A percentile compares a stretch with the other conserved stretches of the same genome.
Conservation (phyloP, 1,140 invertebrate species). For the Venustaconcha ellipsiformis region DNA sequence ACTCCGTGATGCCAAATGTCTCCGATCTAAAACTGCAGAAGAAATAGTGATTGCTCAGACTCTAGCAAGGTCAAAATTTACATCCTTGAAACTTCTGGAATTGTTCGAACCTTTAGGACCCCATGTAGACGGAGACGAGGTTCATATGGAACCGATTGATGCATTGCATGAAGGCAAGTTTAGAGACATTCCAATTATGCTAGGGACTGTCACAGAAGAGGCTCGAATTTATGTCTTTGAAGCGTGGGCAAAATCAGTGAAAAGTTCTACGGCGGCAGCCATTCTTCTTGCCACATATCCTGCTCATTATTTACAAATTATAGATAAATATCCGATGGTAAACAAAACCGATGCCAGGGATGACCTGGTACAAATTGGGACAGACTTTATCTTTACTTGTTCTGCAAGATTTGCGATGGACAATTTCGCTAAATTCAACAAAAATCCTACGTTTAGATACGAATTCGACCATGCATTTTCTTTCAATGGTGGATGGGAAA, state of each 20-base stretch:
- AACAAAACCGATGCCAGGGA: conserved; percentile 32
- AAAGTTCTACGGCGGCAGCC: conserved; percentile 5
- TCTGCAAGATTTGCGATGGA: conserved; percentile 30
- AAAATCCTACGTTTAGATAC: conserved; percentile 37
- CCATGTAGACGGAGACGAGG: conserved; percentile 32
- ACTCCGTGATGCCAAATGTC: conserved; percentile 4
- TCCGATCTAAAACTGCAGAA: conserved; percentile 4
- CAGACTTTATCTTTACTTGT: conserved; percentile 43
- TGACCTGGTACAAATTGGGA: conserved; percentile 25
- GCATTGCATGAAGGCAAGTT: conserved; percentile 26
- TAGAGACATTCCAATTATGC: conserved; percentile 37
- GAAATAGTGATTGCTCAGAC: conserved; percentile 22
- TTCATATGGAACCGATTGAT: conserved; percentile 21
- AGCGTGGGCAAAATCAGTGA: conserved; percentile 30
- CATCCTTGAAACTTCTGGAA: conserved; percentile 39
- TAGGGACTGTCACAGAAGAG: conserved; percentile 43
- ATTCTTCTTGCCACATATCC: conserved; percentile 7
- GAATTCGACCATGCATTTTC: conserved; percentile 55
- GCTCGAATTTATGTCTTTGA: conserved; percentile 41
- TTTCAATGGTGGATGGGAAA: conserved; percentile 49
- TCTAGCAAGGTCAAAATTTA: conserved; percentile 20
- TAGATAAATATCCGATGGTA: conserved; percentile 31
- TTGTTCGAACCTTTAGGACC: conserved; percentile 47
- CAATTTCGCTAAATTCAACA: conserved; percentile 24
- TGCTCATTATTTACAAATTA: conserved; percentile 1